phyloP scores from a whole-genome alignment of 2,113 vertebrate species.

The Oenanthe melanoleuca region DNA sequence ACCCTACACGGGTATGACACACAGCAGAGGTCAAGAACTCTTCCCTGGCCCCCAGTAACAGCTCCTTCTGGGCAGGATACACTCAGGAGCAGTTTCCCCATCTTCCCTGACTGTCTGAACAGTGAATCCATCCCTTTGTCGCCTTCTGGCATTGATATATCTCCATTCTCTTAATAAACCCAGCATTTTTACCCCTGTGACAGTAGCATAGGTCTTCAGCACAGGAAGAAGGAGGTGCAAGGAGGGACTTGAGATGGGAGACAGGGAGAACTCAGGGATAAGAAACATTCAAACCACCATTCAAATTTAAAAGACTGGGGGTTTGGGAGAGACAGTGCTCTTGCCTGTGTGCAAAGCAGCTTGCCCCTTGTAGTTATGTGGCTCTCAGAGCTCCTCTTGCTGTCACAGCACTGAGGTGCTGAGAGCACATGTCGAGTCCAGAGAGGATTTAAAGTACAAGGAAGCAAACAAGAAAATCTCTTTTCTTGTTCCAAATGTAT shows the following conservation, averaged over 20 bases:
- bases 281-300: not conserved
- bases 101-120: not conserved
- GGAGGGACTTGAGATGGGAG: not conserved
- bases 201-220: not conserved
- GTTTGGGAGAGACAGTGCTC: accelerated
- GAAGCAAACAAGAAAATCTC: not conserved
- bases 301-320: accelerated
- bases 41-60: not conserved
- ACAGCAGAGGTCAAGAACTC: not conserved
- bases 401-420: not conserved
- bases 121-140: not conserved
- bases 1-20: accelerated
- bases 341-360: not conserved
- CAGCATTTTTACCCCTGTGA: not conserved
- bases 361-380: not conserved
- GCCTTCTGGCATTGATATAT: not conserved
- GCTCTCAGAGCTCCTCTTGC: not conserved
- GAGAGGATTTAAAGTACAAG: not conserved
- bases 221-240: not conserved
- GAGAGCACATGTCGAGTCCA: not conserved
- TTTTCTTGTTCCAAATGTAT: not conserved
- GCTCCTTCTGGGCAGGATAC: not conserved
- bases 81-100: not conserved
- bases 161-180: not conserved
- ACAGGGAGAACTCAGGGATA: not conserved